A percentile compares a stretch with the other conserved stretches of the same genome.
phyloP scores from a whole-genome alignment of 2,797 vertebrate genomes.

The Galagoides demidoff region DNA sequence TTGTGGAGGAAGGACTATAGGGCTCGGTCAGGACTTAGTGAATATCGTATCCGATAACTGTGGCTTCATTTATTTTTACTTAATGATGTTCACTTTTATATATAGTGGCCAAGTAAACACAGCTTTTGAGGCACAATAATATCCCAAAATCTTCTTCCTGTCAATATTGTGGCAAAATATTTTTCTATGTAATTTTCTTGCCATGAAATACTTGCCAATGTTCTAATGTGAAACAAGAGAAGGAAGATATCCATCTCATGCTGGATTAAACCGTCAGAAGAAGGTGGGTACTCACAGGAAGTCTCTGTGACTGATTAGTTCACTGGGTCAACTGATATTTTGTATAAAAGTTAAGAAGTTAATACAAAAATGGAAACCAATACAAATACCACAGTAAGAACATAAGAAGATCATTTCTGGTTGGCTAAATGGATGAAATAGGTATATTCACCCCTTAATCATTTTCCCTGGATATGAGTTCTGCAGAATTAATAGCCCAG shows the following conservation, averaged over 20 bases:
- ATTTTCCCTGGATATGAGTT: not conserved
- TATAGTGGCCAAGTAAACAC: not conserved
- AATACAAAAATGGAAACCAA: not conserved
- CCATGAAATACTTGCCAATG: not conserved
- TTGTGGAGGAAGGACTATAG: not conserved
- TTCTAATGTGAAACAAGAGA: not conserved
- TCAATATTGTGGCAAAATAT: not conserved
- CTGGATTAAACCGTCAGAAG: not conserved
- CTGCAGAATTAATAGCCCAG: not conserved
- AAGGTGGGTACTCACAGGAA: not conserved
- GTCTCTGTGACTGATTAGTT: not conserved
- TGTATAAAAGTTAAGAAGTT: not conserved
- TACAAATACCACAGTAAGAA: not conserved
- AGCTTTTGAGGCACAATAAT: not conserved
- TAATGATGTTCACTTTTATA: not conserved
- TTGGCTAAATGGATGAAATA: not conserved
- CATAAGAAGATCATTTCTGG: not conserved
- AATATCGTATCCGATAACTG: not conserved
- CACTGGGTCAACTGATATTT: not conserved
- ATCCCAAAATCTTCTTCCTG: not conserved
- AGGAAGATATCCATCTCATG: not conserved
- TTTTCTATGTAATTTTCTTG: not conserved
- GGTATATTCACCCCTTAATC: not conserved
- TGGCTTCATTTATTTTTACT: not conserved
- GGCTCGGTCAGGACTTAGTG: not conserved